Evolutionary conservation across 2,888 invertebrate species (phyloP), one percentile per base, ranked within the genome.

Genomic region (Drosophila sordidula): DNA sequence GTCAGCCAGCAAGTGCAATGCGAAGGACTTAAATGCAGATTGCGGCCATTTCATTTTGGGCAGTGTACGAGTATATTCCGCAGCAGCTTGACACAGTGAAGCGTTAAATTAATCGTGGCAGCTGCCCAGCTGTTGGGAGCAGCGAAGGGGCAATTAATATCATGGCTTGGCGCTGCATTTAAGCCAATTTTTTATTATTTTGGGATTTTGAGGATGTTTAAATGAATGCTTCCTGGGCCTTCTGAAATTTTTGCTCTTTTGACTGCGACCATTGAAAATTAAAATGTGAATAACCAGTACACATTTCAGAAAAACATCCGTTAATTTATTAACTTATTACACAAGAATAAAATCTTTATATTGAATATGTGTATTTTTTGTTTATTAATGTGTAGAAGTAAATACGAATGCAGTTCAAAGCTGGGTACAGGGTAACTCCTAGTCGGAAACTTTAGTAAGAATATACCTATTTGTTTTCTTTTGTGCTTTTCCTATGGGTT

Each of bases 61-160:
- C 72, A 73, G 78, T 73, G 62, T 67, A 41, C 44, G 55, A 39
- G 49, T 32, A 32, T 41, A 42, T 44, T 41, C 77, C 68, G 68
- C 70, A 87, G 62, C 87, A 82, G 82, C 89, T 86, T 90, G 87
- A 80, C 81, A 90, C 91, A 89, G 76, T 84, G 89, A 78, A 90
- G 90, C 87, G 90, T 87, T 83, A 91, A 91, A 90, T 91, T 91
- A 91, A 90, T 87, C 89, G 90, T 87, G 82, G 89, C 86, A 80
- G 78, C 12, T 34, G 29, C 29, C 29, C 34, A 34, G 12, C 2
- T 12, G 11, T 50, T 50, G 70, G 11, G 12, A 36, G 16, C 45
- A 34, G 42, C 6, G 36, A 2, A 6, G 34, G 14, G 44, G 4
- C 16, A 8, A 16, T 18, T 39, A 47, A 12, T 26, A 41, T 39